Conservation (phyloP, 1,140 invertebrate genomes). For the Limonius californicus region DNA sequence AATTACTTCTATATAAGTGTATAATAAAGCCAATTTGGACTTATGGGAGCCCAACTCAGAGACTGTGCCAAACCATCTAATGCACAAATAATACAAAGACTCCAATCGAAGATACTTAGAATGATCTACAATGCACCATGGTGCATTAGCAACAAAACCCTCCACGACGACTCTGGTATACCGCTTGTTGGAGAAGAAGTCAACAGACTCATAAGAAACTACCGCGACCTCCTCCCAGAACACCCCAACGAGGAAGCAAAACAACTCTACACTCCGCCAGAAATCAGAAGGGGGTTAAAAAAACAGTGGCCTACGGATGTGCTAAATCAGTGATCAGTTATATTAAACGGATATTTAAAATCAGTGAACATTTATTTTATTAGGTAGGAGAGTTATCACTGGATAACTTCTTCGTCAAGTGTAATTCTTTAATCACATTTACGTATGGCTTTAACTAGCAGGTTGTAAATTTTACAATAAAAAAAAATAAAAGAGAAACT, state of each 20-base stretch:
- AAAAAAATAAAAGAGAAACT: too few relatives aligned
- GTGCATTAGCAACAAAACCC: slow-evolving; percentile 9
- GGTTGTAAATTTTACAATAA: too few relatives aligned
- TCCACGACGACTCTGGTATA: neutral
- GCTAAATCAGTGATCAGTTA: too few relatives aligned
- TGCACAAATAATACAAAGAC: neutral
- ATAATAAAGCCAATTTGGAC: neutral
- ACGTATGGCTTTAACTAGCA: too few relatives aligned
- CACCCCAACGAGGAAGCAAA: slow-evolving; percentile 2
- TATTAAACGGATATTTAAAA: too few relatives aligned
- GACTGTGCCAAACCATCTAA: slow-evolving; percentile 1
- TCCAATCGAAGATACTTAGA: slow-evolving; percentile 6
- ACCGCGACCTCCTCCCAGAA: neutral
- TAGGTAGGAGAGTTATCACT: too few relatives aligned
- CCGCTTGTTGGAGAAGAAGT: slow-evolving; percentile 1
- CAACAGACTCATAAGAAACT: neutral
- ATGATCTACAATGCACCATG: slow-evolving; percentile 1
- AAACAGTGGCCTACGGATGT: slow-evolving; percentile 10
- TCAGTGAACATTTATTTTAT: too few relatives aligned
- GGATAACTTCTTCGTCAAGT: too few relatives aligned
- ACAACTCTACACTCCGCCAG: neutral
- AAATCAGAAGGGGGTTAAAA: slow-evolving; percentile 4
- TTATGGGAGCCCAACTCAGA: neutral
- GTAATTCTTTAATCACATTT: too few relatives aligned
- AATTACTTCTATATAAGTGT: slow-evolving; percentile 5